Evolutionary conservation across 2,797 vertebrate species (phyloP), one percentile per base, ranked within the genome.

Genomic region (Harpagifer antarcticus): DNA sequence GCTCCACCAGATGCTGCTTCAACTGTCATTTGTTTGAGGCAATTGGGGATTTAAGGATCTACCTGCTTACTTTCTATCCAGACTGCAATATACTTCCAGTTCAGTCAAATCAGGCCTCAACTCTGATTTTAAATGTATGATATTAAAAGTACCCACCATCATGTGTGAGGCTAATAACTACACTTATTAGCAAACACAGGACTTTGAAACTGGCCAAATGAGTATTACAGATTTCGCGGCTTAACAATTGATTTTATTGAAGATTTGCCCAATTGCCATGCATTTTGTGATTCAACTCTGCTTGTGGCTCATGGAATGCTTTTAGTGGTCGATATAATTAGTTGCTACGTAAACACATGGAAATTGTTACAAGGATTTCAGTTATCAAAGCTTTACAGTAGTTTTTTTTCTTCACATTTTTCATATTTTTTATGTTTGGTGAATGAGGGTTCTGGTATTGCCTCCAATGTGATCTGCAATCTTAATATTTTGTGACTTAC

Each of bases 1-100:
- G 65, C 75, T 73, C 68, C 61, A 65, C 78, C 84, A 90, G 87
- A 89, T 88, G 84, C 44, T 80, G 53, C 63, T 76, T 72, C 65
- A 49, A 69, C 64, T 66, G 19, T 83, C 47, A 54, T 59, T 85
- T 73, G 70, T 85, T 82, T 60, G 44, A 78, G 37, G 47, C 58
- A 76, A 11, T 52, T 62, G 48, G 70, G 82, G 55, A 78, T 79
- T 73, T 76, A 52, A 65, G 48, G 68, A 37, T 84, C 48, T 80
- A 83, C 66, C 74, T 86, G 65, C 49, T 67, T 72, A 48, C n/a
- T 57, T 55, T 59, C 17, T 33, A 17, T 68, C 42, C 62, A 76
- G 52, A 60, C 45, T 55, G 57, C 48, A 23, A 7, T 54, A 53
- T 52, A 31, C 9, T 12, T 33, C 66, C 3, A 65, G 43, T 27